Evolutionary conservation across 2,888 invertebrate genomes (phyloP), one percentile per base, ranked within the genome.

Genomic region (Stenodera caucasica): DNA sequence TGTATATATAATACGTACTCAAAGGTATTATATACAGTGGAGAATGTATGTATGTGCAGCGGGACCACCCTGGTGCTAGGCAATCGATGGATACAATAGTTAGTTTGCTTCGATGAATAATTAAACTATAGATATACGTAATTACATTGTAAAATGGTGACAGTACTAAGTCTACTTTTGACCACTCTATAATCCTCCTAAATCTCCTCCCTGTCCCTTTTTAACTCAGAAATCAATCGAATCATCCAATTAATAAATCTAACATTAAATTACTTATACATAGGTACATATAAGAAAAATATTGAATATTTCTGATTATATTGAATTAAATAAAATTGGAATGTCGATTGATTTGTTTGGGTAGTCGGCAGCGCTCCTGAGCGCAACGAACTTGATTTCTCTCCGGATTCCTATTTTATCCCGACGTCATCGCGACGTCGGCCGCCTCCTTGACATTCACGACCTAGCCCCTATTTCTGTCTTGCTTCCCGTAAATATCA

Each of bases 61-160:
- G 73, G 71, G 75, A 75, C 74, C 74, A 74, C 76, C 74, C 74
- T 67, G 74, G 70, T 74, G 72, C 73, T 73, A 72, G 67, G 70
- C 74, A 77, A 75, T 76, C 75, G 75, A 75, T 75, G 73, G 70
- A 72, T 75, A 74, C 75, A 75, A 76, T 75, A 74, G 75, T 75
- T 73, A 73, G 75, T 76, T 74, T 74, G 75, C 71, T 73, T 67
- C 68, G 68, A 72, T 74, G 75, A 76, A 76, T 76, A 73, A 76
- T 75, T 75, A 72, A 76, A 72, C 68, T 66, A 67, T 70, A 26
- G 2, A 26, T 26, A 71, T 73, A 71, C 70, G 72, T 74, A 74
- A 72, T 73, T 74, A 71, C 71, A 63, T 69, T 70, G 69, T 67
- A 69, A 70, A 70, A 71, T 67, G 61, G 63, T 66, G 21, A 52